These are phyloP conservation scores for Chrysolina americana DNA, from an alignment of 2,888 invertebrate genomes.

Conservation along the genomic window DNA sequence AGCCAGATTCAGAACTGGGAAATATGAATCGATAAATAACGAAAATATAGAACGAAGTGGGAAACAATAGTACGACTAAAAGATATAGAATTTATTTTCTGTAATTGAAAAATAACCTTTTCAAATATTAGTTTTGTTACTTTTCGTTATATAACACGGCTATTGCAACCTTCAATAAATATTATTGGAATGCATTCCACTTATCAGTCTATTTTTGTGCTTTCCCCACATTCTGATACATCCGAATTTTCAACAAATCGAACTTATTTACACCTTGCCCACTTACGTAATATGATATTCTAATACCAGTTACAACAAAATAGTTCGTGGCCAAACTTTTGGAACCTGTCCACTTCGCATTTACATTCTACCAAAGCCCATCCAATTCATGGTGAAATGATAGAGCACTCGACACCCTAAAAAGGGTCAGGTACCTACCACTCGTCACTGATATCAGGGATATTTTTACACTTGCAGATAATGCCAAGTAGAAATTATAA, in stretches of 20 bases:
- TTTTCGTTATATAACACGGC: slow-evolving; percentile 5
- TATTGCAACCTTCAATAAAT: neutral
- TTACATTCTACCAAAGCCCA: neutral
- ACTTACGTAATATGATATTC: slow-evolving; percentile 13
- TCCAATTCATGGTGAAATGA: neutral
- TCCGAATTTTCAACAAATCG: neutral
- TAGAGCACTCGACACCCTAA: neutral
- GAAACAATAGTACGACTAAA: neutral
- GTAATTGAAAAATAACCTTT: neutral
- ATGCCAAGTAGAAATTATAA: too few relatives aligned
- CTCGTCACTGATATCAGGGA: neutral
- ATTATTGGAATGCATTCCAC: neutral
- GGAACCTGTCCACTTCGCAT: neutral
- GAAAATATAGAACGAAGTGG: neutral
- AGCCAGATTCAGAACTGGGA: neutral
- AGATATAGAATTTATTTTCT: neutral
- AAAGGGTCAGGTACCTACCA: neutral
- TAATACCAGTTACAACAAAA: neutral
- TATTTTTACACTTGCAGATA: neutral
- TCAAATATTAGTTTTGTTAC: neutral
- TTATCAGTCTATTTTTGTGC: neutral
- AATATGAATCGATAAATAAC: neutral
- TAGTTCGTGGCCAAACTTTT: neutral
- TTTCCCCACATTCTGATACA: neutral
- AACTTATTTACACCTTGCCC: neutral